Evolutionary conservation across 2,888 invertebrate species (phyloP), one percentile per base, ranked within the genome.

Genomic region (Cosmopolites sordidus): DNA sequence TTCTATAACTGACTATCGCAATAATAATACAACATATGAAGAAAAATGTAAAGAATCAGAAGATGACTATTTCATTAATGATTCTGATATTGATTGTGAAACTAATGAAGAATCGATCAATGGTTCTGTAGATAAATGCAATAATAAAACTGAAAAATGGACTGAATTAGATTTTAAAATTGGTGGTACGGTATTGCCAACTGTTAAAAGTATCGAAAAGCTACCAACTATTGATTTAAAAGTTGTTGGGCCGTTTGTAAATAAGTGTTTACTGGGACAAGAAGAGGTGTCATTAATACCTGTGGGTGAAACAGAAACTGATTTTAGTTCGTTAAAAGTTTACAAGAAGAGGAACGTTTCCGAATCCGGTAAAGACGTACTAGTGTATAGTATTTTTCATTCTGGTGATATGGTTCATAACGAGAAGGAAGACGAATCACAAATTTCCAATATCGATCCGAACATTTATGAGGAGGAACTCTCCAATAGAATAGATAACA

Each of bases 401-500:
- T 71, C 70, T n/a, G 51, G 48, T 12, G 52, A 48, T n/a, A 43
- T 43, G 43, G 46, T 18, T 16, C 56, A 55, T 12, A 50, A 58
- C 22, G 56, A 56, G 4, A 59, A 61, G 47, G 76, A 76, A 43
- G 75, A 77, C 50, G 77, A 79, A 59, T 73, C 72, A 60, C 85
- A 86, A 66, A 91, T 91, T 66, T 92, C 87, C 58, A 87, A 89
- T 69, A 91, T 91, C 71, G 92, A 93, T 67, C 93, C 94, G 72
- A 92, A 91, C 51, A 93, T 93, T 2, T 93, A 92, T 73, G 92
- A 91, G 18, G 93, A 93, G 70, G 85, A 84, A 59, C 60, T 73
- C 42, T 66, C 69, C 17, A 71, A 67, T 60, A 70, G 70, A 22
- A 69, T 75, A 49, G 68, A 67, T 22, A 73, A 71, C 55, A 68